Evolutionary conservation across 2,888 invertebrate species (phyloP).

Genomic region (Nycteola revayana): DNA sequence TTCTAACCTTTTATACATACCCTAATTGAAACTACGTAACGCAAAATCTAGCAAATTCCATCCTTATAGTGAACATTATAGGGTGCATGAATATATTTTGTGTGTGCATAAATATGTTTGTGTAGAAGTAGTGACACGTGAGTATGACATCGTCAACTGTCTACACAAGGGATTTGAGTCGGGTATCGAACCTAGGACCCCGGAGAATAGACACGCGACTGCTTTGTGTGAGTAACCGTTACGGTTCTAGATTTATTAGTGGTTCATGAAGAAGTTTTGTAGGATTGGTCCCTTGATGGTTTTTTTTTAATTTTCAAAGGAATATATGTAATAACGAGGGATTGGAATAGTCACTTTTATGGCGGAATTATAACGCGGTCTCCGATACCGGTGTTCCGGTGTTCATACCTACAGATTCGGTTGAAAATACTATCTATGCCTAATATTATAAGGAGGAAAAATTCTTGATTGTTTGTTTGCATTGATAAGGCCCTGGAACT

Average conservation of each 20-base stretch:
- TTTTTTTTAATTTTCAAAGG: not conserved
- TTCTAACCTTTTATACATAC: not conserved
- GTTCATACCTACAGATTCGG: no score
- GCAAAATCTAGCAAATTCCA: not conserved
- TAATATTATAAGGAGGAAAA: no score
- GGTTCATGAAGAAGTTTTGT: not conserved
- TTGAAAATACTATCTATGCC: no score
- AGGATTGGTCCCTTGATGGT: not conserved
- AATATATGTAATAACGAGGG: not conserved
- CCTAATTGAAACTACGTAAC: not conserved
- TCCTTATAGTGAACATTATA: not conserved
- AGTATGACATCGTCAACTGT: constrained; percentile 20
- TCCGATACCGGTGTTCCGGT: no score
- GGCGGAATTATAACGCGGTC: no score
- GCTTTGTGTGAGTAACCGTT: constrained; percentile 18
- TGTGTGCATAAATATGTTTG: not conserved
- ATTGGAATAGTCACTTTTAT: no score
- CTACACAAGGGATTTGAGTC: constrained; percentile 29
- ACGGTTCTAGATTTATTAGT: constrained; percentile 17
- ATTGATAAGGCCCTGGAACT: no score
- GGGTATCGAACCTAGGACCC: constrained; percentile 33
- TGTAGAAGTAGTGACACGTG: constrained; percentile 21
- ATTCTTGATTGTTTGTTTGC: no score
- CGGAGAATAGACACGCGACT: constrained; percentile 32
- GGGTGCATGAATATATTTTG: not conserved